Conservation (phyloP, 2,797 vertebrate genomes). For the Silurus aristotelis region DNA sequence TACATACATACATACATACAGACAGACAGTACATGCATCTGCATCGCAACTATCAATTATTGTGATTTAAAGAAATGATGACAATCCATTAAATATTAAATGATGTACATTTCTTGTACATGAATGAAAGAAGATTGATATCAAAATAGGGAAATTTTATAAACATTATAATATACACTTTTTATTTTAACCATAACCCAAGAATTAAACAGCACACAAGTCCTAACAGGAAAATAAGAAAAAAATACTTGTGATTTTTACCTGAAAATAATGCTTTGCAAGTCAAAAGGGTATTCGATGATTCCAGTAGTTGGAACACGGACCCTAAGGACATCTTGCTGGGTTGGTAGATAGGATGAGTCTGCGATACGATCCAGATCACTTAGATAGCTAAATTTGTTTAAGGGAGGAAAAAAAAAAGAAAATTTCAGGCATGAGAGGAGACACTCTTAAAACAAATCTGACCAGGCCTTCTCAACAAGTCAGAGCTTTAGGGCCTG, state of each 20-base stretch:
- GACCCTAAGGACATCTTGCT: slow-evolving; percentile 86
- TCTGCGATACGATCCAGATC: slow-evolving; percentile 83
- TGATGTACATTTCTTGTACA: too few relatives aligned
- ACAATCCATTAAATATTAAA: too few relatives aligned
- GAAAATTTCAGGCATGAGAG: slow-evolving; percentile 27
- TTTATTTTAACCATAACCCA: background rate
- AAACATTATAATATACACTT: too few relatives aligned
- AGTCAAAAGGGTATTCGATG: slow-evolving; percentile 85
- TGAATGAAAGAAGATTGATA: too few relatives aligned
- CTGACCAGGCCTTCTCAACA: slow-evolving; percentile 1
- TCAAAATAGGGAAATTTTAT: too few relatives aligned
- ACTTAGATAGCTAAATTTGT: slow-evolving; percentile 79
- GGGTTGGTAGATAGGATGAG: slow-evolving; percentile 79
- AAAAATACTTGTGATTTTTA: slow-evolving; percentile 42
- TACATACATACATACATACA: too few relatives aligned
- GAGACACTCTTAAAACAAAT: slow-evolving; percentile 53
- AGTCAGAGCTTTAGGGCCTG: background rate
- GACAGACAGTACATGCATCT: too few relatives aligned
- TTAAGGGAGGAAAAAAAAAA: slow-evolving; percentile 63
- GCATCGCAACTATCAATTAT: too few relatives aligned
- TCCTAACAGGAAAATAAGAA: background rate
- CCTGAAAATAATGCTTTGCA: slow-evolving; percentile 89
- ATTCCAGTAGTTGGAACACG: slow-evolving; percentile 85
- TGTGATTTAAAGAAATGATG: too few relatives aligned
- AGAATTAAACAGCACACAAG: background rate